Conservation (phyloP, 2,113 vertebrate genomes). For the Tychaedon coryphoeus region DNA sequence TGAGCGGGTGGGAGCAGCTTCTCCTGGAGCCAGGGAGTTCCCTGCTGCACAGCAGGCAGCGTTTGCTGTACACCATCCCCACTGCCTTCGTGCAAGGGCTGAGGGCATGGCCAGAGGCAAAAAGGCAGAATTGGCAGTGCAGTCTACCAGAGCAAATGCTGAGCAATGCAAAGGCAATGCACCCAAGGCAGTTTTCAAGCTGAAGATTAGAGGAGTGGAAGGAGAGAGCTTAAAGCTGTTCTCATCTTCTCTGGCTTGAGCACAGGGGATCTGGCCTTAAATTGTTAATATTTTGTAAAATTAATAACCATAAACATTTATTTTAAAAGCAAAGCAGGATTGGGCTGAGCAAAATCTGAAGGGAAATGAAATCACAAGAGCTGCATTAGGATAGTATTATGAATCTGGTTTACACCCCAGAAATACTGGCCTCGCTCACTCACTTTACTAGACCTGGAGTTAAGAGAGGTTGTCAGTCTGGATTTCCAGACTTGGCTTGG, state of each 20-base stretch:
- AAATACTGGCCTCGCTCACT: neutral
- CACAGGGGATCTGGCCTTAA: neutral
- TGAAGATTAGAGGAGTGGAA: neutral
- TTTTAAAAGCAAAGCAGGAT: neutral
- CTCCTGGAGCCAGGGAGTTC: neutral
- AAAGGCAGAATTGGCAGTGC: neutral
- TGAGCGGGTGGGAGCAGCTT: neutral
- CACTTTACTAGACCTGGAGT: neutral
- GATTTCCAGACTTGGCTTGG: conserved; percentile 16
- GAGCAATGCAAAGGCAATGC: neutral
- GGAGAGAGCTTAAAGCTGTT: neutral
- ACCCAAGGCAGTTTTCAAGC: neutral
- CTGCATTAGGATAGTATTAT: neutral
- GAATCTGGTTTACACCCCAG: conserved; percentile 20
- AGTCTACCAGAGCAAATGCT: conserved; percentile 22
- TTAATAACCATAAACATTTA: conserved; percentile 7
- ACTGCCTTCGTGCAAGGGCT: neutral
- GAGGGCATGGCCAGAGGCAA: conserved; percentile 34
- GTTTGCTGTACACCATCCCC: neutral
- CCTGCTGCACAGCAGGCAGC: neutral
- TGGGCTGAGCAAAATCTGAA: neutral
- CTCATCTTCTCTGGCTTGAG: neutral
- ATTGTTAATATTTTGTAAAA: conserved; percentile 29
- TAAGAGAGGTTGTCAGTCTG: neutral
- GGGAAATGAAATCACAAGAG: conserved; percentile 47